A percentile compares a stretch with the other conserved stretches of the same genome.
Conservation (phyloP, 2,888 invertebrate species). For the Microctonus brassicae region DNA sequence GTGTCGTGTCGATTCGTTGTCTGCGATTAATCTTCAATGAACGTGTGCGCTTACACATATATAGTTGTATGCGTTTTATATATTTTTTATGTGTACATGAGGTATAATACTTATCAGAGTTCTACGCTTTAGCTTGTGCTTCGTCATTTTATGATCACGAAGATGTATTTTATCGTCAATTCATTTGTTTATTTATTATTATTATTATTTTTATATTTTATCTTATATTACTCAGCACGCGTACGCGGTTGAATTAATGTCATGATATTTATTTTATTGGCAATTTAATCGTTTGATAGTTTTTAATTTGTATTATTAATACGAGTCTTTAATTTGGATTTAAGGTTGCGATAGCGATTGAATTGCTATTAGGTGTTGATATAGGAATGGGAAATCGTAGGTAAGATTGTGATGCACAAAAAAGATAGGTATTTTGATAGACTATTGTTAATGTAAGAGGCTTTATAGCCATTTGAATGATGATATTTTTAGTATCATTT, state of each 20-base stretch:
- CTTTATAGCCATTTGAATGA: too few relatives aligned
- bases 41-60: background rate
- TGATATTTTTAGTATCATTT: too few relatives aligned
- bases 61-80: too few relatives aligned
- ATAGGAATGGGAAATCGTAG: background rate
- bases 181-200: background rate
- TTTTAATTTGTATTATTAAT: background rate
- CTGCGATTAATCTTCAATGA: constrained; percentile 42
- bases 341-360: background rate
- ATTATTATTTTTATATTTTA: background rate
- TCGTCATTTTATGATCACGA: background rate
- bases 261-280: background rate
- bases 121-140: background rate
- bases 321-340: background rate
- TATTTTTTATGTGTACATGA: too few relatives aligned
- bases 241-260: background rate
- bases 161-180: background rate
- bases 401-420: background rate
- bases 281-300: too few relatives aligned
- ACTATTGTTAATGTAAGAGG: too few relatives aligned
- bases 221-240: background rate
- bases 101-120: background rate
- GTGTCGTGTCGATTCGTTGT: constrained; percentile 34
- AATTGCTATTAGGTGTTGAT: too few relatives aligned
- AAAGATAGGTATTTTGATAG: background rate